These are phyloP conservation scores for Pampus argenteus DNA, from an alignment of 2,797 vertebrate genomes.

Conservation along the genomic window DNA sequence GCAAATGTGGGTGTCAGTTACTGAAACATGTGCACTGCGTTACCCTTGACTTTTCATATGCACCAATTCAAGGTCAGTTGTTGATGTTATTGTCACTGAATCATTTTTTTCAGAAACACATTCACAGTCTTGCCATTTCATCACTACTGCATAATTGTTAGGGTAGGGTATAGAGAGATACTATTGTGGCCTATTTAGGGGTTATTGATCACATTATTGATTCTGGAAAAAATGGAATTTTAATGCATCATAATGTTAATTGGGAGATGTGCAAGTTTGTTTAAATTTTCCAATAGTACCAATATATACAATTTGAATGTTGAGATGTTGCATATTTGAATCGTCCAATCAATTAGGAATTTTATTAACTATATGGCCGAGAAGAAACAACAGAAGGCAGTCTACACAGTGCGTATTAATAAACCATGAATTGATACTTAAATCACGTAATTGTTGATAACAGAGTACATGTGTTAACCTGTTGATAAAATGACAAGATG, in stretches of 20 bases:
- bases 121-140: too few species aligned
- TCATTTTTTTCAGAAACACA: too few species aligned
- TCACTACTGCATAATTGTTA: too few species aligned
- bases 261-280: not conserved
- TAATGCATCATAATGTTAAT: not conserved
- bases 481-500: slow-evolving; percentile 34
- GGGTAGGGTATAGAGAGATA: too few species aligned
- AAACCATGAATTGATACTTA: not conserved
- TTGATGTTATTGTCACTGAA: too few species aligned
- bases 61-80: too few species aligned
- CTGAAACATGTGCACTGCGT: too few species aligned
- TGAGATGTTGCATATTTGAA: not conserved
- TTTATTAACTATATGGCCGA: not conserved
- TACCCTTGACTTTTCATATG: too few species aligned
- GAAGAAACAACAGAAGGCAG: not conserved
- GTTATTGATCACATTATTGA: not conserved
- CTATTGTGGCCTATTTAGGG: not conserved
- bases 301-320: too few species aligned
- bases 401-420: not conserved
- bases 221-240: not conserved
- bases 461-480: slow-evolving; percentile 29
- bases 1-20: too few species aligned
- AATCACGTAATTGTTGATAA: not conserved
- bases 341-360: not conserved
- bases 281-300: not conserved